Conservation (phyloP, 2,797 vertebrate genomes). For the Gephyroberyx darwinii region DNA sequence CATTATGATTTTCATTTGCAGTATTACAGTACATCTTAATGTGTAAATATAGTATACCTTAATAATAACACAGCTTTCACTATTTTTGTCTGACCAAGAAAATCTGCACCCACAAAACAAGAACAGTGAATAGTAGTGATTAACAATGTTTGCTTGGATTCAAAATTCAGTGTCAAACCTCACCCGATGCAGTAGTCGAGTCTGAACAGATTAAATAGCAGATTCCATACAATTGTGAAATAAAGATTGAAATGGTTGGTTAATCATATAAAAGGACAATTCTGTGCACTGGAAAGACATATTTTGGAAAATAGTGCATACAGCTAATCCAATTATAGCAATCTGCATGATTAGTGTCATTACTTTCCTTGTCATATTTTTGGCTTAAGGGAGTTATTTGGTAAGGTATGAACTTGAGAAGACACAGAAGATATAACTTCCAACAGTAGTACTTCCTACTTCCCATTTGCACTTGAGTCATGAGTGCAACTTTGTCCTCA, state of each 20-base stretch:
- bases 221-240: slow-evolving; percentile 22
- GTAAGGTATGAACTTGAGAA: slow-evolving; percentile 11
- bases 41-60: not conserved
- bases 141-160: slow-evolving; percentile 23
- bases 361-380: slow-evolving; percentile 20
- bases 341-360: slow-evolving; percentile 4
- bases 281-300: slow-evolving; percentile 34
- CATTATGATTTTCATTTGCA: slow-evolving; percentile 26
- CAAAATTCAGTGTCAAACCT: slow-evolving; percentile 5
- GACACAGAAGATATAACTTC: slow-evolving; percentile 34
- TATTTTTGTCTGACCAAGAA: not conserved
- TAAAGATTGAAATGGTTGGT: slow-evolving; percentile 24
- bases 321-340: slow-evolving; percentile 22
- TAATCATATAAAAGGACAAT: slow-evolving; percentile 22
- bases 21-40: slow-evolving; percentile 23
- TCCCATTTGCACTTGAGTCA: slow-evolving; percentile 49
- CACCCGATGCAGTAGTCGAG: slow-evolving; percentile 1
- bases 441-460: slow-evolving; percentile 33
- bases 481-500: slow-evolving; percentile 50
- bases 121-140: slow-evolving; percentile 25
- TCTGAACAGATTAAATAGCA: slow-evolving; percentile 17
- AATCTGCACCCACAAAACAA: not conserved
- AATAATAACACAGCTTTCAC: not conserved
- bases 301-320: slow-evolving; percentile 30
- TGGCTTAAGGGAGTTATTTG: slow-evolving; percentile 2